Percentiles rank a stretch among this genome's conserved stretches.
phyloP scores from a whole-genome alignment of 1,140 invertebrate species.

The Zaprionus davidi region DNA sequence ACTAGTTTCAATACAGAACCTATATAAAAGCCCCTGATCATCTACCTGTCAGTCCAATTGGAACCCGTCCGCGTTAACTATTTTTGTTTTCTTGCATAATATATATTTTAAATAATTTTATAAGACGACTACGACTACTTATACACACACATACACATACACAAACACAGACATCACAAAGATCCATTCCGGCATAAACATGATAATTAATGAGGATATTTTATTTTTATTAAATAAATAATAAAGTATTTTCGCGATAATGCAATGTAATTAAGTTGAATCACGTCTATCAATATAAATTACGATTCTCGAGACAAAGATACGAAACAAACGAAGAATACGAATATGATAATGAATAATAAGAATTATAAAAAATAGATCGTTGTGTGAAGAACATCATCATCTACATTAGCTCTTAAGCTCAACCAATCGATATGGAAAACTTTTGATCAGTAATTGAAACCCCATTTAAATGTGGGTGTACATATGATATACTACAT shows the following conservation, averaged over 20 bases:
- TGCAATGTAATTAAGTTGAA: slow-evolving; percentile 39
- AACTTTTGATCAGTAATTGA: slow-evolving; percentile 58
- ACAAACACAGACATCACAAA: slow-evolving; percentile 42
- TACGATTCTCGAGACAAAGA: slow-evolving; percentile 17
- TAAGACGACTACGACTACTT: slow-evolving; percentile 23
- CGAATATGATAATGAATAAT: background rate
- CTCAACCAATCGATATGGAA: slow-evolving; percentile 44
- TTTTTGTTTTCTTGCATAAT: slow-evolving; percentile 25
- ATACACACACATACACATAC: background rate
- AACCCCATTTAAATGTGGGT: slow-evolving; percentile 62
- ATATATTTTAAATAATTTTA: slow-evolving; percentile 68
- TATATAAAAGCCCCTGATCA: background rate
- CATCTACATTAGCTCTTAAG: slow-evolving; percentile 63
- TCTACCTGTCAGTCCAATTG: slow-evolving; percentile 15
- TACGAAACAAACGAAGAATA: slow-evolving; percentile 22
- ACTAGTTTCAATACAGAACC: slow-evolving; percentile 26
- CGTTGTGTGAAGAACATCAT: slow-evolving; percentile 39
- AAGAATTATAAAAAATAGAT: background rate
- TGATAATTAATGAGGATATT: slow-evolving; percentile 51
- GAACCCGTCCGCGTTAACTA: slow-evolving; percentile 50
- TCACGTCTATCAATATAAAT: slow-evolving; percentile 31
- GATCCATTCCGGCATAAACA: slow-evolving; percentile 39
- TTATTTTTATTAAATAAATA: slow-evolving; percentile 78
- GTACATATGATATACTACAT: slow-evolving; percentile 19
- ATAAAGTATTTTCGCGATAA: slow-evolving; percentile 70